Evolutionary conservation across 37 sponge, comb jelly and placozoan species (phyloP).

Genomic region (Hormiphora californensis): DNA sequence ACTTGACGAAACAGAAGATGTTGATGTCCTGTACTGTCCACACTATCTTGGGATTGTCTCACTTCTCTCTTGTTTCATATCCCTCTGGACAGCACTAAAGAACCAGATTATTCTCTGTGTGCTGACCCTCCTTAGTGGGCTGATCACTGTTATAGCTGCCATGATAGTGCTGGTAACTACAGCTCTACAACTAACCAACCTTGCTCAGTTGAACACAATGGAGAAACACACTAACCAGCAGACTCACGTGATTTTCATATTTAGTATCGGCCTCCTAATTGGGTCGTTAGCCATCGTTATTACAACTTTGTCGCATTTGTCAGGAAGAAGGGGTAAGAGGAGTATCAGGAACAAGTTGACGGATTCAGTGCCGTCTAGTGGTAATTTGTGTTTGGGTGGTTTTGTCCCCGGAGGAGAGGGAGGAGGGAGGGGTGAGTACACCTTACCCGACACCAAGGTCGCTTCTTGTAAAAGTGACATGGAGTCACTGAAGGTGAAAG

Average conservation of each 20-base stretch:
- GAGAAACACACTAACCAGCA: conserved; percentile 9
- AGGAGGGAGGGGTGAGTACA: too few relatives aligned
- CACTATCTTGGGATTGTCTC: conserved; percentile 42
- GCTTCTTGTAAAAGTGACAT: not conserved
- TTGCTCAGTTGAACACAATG: not conserved
- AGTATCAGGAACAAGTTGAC: not conserved
- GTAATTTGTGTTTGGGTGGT: too few relatives aligned
- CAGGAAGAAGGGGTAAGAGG: conserved; percentile 12
- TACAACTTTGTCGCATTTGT: conserved; percentile 32
- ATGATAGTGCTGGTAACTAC: conserved; percentile 53
- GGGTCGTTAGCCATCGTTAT: conserved; percentile 39
- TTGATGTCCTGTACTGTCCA: conserved; percentile 10
- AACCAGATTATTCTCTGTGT: conserved; percentile 51
- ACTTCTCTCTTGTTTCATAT: conserved; percentile 12
- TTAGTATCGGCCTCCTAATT: conserved; percentile 45
- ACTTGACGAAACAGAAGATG: not conserved
- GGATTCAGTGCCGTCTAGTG: not conserved
- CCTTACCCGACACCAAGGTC: not conserved
- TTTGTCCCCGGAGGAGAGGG: too few relatives aligned
- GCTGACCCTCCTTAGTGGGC: conserved; percentile 3
- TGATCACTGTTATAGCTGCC: conserved; percentile 39
- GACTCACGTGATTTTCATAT: conserved; percentile 38
- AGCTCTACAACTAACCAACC: not conserved
- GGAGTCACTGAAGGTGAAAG: not conserved
- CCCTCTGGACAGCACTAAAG: conserved; percentile 37